Conservation (phyloP, 2,888 invertebrate genomes). For the Tillus elongatus region DNA sequence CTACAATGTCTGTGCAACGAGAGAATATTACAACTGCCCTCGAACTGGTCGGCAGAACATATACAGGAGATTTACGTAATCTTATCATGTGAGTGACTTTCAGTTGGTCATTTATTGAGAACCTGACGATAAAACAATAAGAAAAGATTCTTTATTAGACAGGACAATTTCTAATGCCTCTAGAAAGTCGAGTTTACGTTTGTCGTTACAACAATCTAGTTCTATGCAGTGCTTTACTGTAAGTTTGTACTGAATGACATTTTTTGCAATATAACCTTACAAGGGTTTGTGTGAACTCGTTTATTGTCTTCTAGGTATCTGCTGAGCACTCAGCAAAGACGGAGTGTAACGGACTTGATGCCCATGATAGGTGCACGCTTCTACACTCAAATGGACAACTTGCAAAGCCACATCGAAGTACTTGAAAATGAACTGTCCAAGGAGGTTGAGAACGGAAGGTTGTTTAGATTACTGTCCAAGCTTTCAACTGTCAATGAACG, state of each 20-base stretch:
- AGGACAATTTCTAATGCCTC: no score
- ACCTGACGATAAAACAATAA: no score
- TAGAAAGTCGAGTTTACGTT: no score
- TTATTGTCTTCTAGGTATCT: conserved; percentile 49
- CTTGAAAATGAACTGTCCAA: conserved; percentile 84
- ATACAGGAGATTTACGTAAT: conserved; percentile 90
- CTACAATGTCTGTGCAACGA: conserved; percentile 73
- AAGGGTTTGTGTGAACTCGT: conserved; percentile 3
- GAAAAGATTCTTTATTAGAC: no score
- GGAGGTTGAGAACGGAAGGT: conserved; percentile 90
- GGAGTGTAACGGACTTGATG: conserved; percentile 93
- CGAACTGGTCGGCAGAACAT: conserved; percentile 80
- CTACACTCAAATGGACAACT: conserved; percentile 88
- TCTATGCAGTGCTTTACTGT: no score
- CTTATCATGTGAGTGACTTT: conserved; percentile 67
- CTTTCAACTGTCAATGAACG: conserved; percentile 91
- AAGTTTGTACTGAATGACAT: no score
- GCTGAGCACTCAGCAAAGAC: conserved; percentile 55
- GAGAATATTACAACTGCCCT: conserved; percentile 83
- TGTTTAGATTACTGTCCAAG: conserved; percentile 85
- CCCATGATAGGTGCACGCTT: conserved; percentile 98
- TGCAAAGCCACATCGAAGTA: conserved; percentile 78
- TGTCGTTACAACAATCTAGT: no score
- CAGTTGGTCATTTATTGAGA: no score
- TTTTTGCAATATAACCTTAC: no score